A percentile compares a stretch with the other conserved stretches of the same genome.
Evolutionary conservation across 2,113 vertebrate species (phyloP).

Genomic region (Calypte anna): DNA sequence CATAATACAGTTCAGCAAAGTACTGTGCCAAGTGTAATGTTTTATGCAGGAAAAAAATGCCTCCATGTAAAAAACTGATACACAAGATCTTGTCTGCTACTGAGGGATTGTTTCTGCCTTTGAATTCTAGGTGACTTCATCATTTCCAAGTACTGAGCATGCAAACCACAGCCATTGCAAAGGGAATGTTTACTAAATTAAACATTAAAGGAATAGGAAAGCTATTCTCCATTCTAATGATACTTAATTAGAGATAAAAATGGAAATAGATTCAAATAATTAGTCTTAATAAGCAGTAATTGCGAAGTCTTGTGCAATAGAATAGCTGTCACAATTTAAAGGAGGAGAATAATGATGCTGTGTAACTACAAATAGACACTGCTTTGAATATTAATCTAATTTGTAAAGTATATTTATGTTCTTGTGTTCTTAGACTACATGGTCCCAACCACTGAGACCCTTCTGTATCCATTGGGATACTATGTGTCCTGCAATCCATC

Average conservation of each 20-base stretch:
- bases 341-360: not conserved
- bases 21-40: not conserved
- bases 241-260: slow-evolving; percentile 36
- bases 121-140: slow-evolving; percentile 20
- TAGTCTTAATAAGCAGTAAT: slow-evolving; percentile 59
- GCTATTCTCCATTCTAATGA: slow-evolving; percentile 40
- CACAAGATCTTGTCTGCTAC: not conserved
- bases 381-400: slow-evolving; percentile 25
- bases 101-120: not conserved
- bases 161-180: not conserved
- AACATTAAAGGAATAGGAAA: slow-evolving; percentile 53
- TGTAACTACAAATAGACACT: not conserved
- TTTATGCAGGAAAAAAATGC: not conserved
- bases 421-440: not conserved
- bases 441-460: not conserved
- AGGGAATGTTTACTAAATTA: slow-evolving; percentile 54
- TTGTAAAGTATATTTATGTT: not conserved
- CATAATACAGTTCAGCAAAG: not conserved
- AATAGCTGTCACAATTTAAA: not conserved
- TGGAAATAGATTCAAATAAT: slow-evolving; percentile 60
- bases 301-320: slow-evolving; percentile 32
- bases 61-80: not conserved
- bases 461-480: not conserved
- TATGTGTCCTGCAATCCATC: not conserved
- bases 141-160: slow-evolving; percentile 4